Base-by-base conservation (phyloP, 2,113 vertebrate species). In the Psilopogon haemacephalus region DNA sequence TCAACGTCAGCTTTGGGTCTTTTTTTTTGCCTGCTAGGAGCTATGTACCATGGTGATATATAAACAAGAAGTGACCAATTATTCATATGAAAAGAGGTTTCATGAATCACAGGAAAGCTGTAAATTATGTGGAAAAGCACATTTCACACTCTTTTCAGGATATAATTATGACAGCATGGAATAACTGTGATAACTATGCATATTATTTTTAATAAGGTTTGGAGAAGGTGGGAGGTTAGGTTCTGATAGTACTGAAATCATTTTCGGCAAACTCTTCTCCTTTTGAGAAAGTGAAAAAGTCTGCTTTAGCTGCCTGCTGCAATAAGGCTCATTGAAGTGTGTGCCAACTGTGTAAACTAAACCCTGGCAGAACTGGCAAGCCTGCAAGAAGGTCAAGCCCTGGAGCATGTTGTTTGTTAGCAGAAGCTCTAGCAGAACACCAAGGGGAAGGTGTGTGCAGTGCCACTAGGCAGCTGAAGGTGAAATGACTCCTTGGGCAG, bases 31-130 rank as follows among this genome's bases (percentile, higher is more conserved):
- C 76, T 81, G 73, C 82, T 86, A 65, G 60, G 62, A 95, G 59
- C 94, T 95, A 44, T 64, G 87, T 77, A 63, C 86, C 95, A 77
- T 84, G 84, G 95, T 87, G 71, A 94, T 92, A 59, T 64, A 86
- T 94, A 96, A 97, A 96, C 91, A 97, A 94, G 95, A 95, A 86
- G 54, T 64, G 68, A 95, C 68, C 87, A 82, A 60, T 86, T 92
- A 92, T 92, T 88, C 42, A 83, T 76, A 35, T 59, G 77, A 93
- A 92, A 79, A 94, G 90, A 88, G 52, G 38, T 89, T 91, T 93
- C 81, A 82, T 55, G 91, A 77, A 87, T 95, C 86, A 84, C 42
- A 83, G 91, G 42, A 80, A 91, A 97, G 46, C 12, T 60, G 60
- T 70, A 85, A 90, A 94, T 91, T 75, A 78, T 70, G 62, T 88